These are phyloP conservation scores for Orbicella faveolata DNA, from an alignment of 64 coral and sea anemone genomes.

Conservation along the genomic window DNA sequence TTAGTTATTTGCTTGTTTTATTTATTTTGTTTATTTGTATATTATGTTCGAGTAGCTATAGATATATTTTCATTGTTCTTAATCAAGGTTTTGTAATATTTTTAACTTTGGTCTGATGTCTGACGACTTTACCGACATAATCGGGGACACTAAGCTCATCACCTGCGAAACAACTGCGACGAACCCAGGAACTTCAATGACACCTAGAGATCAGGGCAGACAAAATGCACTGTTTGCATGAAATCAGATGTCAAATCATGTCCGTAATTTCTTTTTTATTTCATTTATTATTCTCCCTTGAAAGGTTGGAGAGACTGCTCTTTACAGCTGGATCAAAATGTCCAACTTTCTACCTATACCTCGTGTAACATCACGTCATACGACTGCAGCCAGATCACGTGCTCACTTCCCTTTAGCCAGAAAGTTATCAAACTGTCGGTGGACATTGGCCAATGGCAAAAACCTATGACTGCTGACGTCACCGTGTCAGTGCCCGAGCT, in stretches of 20 bases:
- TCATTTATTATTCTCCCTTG: neutral
- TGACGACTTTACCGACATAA: no score
- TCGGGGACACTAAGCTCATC: no score
- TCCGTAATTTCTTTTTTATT: neutral
- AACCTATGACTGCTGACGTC: neutral
- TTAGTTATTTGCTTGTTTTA: no score
- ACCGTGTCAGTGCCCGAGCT: neutral
- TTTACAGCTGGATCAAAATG: neutral
- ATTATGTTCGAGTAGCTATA: no score
- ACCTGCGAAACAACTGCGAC: no score
- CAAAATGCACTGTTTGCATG: no score
- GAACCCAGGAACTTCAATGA: no score
- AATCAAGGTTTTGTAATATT: no score
- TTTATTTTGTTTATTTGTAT: no score
- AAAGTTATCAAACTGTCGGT: neutral
- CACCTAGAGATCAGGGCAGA: no score
- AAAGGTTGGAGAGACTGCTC: neutral
- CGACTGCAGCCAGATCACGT: neutral
- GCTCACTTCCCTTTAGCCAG: neutral
- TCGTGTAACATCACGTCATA: neutral
- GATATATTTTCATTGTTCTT: no score
- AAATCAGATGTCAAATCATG: neutral
- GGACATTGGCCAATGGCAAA: neutral
- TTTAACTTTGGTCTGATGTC: no score
- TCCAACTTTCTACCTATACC: neutral